phyloP scores from a whole-genome alignment of 2,797 vertebrate genomes.

The Pteronotus mesoamericanus region DNA sequence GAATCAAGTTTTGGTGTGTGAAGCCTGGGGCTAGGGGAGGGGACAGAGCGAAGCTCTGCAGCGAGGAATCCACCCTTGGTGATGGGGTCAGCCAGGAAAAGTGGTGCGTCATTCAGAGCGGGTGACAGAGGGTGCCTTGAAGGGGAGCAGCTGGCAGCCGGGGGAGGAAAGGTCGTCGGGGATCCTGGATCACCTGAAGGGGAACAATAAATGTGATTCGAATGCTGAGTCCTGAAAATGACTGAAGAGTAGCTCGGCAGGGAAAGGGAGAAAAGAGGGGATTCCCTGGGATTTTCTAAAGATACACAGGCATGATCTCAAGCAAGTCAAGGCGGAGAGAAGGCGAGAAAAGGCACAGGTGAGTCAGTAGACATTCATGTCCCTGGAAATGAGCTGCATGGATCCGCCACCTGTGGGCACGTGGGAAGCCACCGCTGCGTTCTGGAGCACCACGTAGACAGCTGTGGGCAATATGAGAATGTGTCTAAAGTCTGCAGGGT shows the following conservation, averaged over 20 bases:
- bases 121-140: not conserved
- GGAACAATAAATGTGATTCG: not conserved
- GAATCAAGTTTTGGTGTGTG: not conserved
- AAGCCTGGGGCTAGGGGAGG: not conserved
- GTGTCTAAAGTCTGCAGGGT: not conserved
- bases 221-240: not conserved
- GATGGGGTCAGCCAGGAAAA: not conserved
- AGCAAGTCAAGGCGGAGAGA: not conserved
- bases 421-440: accelerated
- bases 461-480: not conserved
- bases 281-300: not conserved
- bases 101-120: not conserved
- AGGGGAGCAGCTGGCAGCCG: not conserved
- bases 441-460: not conserved
- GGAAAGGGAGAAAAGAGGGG: not conserved
- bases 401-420: not conserved
- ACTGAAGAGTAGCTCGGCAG: not conserved
- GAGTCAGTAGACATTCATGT: not conserved
- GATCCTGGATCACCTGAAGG: not conserved
- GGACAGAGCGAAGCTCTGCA: not conserved
- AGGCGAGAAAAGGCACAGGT: not conserved
- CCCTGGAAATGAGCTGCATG: not conserved
- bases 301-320: not conserved
- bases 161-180: not conserved
- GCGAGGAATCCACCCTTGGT: not conserved